Base-by-base conservation (phyloP, 2,888 invertebrate genomes). In the Caenorhabditis sp. region DNA sequence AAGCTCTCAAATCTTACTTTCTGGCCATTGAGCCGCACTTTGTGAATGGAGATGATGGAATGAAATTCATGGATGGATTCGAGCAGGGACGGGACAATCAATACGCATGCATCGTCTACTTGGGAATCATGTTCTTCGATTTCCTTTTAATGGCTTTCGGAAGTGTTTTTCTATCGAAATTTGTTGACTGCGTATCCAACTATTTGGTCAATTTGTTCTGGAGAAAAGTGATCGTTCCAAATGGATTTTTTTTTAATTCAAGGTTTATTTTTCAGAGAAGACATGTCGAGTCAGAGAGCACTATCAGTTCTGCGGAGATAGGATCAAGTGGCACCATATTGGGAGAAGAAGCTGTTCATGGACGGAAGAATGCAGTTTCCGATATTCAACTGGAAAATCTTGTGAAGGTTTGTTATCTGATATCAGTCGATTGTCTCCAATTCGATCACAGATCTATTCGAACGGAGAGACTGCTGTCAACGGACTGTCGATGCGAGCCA, bases 401-500 rank as follows among this genome's bases (percentile, higher is more conserved):
- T 9, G 44, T 64, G 2, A 72, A 72, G 55, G 71, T 70, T 18
- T 15, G 26, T n/a, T n/a, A n/a, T n/a, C n/a, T n/a, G n/a, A n/a
- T n/a, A n/a, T n/a, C n/a, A n/a, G n/a, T n/a, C n/a, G n/a, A n/a
- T n/a, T n/a, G n/a, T 6, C 32, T 32, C 32, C 4, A 4, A 9
- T 26, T 53, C 2, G 11, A 6, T 40, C 58, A 47, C 9, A 69
- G 69, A 69, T 71, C 9, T 70, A 70, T 24, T 15, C 61, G 20
- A 70, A 70, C n/a, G 70, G 70, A 26, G 70, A 70, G 28, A 70
- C 58, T 1, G 70, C 70, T 5, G 70, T 70, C 8, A 70, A 58
- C 18, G 70, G 70, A 4, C 44, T 70, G 9, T 70, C 70, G 11
- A 60, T 70, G 61, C 35, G 70, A 61, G 61, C 70, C 1, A 26